Evolutionary conservation across 2,797 vertebrate species (phyloP).

Genomic region (Bradypodion ventrale): DNA sequence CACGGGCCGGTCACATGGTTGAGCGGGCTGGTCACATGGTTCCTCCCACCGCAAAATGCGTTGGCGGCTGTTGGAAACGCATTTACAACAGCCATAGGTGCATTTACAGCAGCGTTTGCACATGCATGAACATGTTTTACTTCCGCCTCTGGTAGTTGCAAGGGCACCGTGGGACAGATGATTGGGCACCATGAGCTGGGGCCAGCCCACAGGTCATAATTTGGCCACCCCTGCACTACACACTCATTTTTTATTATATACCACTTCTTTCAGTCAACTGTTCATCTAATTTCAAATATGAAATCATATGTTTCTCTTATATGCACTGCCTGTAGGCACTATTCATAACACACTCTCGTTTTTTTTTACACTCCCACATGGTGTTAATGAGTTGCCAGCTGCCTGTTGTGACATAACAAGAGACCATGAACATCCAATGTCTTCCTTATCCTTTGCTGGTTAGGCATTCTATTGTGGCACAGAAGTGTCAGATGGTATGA

Average conservation of each 20-base stretch:
- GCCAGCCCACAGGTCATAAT: too few relatives aligned
- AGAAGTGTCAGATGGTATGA: constrained; percentile 71
- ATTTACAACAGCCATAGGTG: too few relatives aligned
- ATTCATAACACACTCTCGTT: constrained; percentile 69
- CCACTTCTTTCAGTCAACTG: constrained; percentile 47
- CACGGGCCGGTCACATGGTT: too few relatives aligned
- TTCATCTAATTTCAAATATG: constrained; percentile 55
- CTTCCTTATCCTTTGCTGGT: constrained; percentile 62
- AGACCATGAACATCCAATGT: constrained; percentile 65
- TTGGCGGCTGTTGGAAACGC: too few relatives aligned
- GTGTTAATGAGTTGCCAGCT: constrained; percentile 75
- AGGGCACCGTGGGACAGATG: too few relatives aligned
- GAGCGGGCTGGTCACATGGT: too few relatives aligned
- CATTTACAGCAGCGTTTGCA: too few relatives aligned
- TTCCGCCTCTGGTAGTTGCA: too few relatives aligned
- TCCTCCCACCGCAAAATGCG: too few relatives aligned
- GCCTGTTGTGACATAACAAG: constrained; percentile 71
- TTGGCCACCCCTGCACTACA: too few relatives aligned
- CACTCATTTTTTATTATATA: constrained; percentile 6
- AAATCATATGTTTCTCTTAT: constrained; percentile 58
- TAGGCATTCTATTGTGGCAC: constrained; percentile 68
- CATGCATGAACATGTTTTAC: too few relatives aligned
- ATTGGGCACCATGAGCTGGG: too few relatives aligned
- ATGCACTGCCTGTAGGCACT: constrained; percentile 63
- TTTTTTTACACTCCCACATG: constrained; percentile 65